Evolutionary conservation across 2,797 vertebrate genomes (phyloP), one percentile per base, ranked within the genome.

Genomic region (Caiman crocodilus): DNA sequence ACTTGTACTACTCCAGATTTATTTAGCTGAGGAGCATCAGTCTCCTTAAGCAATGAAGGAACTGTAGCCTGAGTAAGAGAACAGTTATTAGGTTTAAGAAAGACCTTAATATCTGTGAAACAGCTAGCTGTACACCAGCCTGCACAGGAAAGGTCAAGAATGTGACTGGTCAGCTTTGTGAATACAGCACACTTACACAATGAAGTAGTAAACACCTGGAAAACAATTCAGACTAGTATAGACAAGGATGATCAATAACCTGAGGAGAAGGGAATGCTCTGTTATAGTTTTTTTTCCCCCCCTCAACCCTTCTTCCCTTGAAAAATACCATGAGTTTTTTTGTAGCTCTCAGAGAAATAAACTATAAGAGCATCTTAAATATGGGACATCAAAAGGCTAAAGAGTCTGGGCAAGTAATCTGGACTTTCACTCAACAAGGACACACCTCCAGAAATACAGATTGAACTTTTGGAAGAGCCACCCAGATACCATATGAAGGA

Each of bases 61-160:
- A 32, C 30, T 25, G 61, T 32, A 73, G 58, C 71, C 71, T 4
- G 57, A 65, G 63, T 71, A 14, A 76, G 30, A 28, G 20, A 20
- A 65, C 18, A 28, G 18, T 63, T 59, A 76, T 26, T 2, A 58
- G 28, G 13, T 67, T 84, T 73, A 55, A 63, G n/a, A 2, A 17
- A 82, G 58, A 20, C 3, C 0, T 71, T 20, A 42, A 65, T 82
- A 93, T 28, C 65, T 87, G 91, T 87, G 0, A 18, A 83, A 23
- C 83, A 87, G 85, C 87, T 90, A 87, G 85, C 87, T 90, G 56
- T 25, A 59, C 87, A 79, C 1, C 28, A 82, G 82, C 25, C 50
- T 64, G 76, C 23, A 0, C 3, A 35, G 84, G 78, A 59, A 18
- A 74, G 78, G 12, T 75, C 71, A 87, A 69, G 57, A 55, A 64